These are phyloP conservation scores for Dasypogon diadema DNA, from an alignment of 2,888 invertebrate species.

Conservation along the genomic window DNA sequence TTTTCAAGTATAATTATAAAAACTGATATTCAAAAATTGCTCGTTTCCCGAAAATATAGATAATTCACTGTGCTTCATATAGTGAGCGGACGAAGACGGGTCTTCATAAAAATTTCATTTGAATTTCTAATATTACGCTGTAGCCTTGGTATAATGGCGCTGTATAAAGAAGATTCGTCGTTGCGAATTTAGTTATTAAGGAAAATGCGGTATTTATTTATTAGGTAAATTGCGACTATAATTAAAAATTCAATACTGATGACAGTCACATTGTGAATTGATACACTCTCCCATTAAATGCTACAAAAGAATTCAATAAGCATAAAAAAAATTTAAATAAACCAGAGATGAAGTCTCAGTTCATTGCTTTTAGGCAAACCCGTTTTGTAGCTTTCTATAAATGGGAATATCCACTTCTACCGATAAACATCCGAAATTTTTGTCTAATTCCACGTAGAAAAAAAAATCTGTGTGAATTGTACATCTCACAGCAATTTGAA, in stretches of 20 bases:
- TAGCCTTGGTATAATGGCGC: slow-evolving; percentile 32
- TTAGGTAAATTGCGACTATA: not conserved
- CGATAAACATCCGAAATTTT: slow-evolving; percentile 23
- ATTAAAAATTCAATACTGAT: not conserved
- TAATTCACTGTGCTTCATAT: slow-evolving; percentile 17
- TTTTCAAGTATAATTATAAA: slow-evolving; percentile 39
- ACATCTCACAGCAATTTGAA: too few species aligned
- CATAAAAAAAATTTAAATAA: not conserved
- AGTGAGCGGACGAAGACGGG: slow-evolving; percentile 4
- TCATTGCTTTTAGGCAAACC: slow-evolving; percentile 35
- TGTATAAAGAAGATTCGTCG: not conserved
- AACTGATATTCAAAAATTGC: slow-evolving; percentile 25
- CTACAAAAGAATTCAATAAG: too few species aligned
- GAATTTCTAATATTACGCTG: slow-evolving; percentile 30
- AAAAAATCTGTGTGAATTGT: not conserved
- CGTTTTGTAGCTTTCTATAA: not conserved
- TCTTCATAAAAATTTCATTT: slow-evolving; percentile 40
- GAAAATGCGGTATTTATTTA: not conserved
- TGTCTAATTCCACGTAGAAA: not conserved
- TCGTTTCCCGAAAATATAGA: slow-evolving; percentile 8
- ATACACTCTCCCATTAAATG: not conserved
- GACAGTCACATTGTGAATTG: not conserved
- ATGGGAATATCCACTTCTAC: slow-evolving; percentile 22
- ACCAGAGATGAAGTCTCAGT: slow-evolving; percentile 13
- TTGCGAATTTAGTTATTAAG: slow-evolving; percentile 20